Percentiles rank a stretch among this genome's conserved stretches.
phyloP scores from a whole-genome alignment of 2,888 invertebrate species.

The Lasioglossum villosulum region DNA sequence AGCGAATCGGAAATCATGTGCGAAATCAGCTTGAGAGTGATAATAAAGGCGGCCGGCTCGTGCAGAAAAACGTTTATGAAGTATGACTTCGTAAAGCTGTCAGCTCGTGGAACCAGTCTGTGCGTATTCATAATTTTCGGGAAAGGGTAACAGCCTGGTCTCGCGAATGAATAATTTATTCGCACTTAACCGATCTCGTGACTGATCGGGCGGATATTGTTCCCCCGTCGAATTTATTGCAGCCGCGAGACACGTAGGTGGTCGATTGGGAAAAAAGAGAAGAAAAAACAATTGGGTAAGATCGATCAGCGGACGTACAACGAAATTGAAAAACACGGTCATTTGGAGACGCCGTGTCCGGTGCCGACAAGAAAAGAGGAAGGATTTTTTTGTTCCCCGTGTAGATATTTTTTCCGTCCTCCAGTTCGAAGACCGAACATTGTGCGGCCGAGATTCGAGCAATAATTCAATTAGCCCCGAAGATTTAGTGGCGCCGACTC shows the following conservation, averaged over 20 bases:
- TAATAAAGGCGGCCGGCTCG: slow-evolving; percentile 6
- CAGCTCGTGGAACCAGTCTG: slow-evolving; percentile 40
- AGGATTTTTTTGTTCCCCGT: background rate
- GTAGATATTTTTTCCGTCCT: slow-evolving; percentile 3
- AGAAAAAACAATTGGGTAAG: too few relatives aligned
- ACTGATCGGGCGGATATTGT: slow-evolving; percentile 6
- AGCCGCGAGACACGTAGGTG: background rate
- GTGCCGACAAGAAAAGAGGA: slow-evolving; percentile 33
- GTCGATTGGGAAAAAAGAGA: background rate
- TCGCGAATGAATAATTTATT: slow-evolving; percentile 10
- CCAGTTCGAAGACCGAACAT: slow-evolving; percentile 54
- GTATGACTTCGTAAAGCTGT: slow-evolving; percentile 39
- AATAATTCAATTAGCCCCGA: slow-evolving; percentile 82
- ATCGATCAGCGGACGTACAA: background rate
- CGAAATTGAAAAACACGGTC: slow-evolving; percentile 40
- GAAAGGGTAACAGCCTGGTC: slow-evolving; percentile 38
- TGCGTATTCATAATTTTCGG: slow-evolving; percentile 27
- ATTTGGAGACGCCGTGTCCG: slow-evolving; percentile 34
- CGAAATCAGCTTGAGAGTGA: slow-evolving; percentile 6
- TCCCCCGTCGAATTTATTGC: background rate
- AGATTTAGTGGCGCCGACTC: slow-evolving; percentile 80
- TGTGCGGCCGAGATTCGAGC: slow-evolving; percentile 75
- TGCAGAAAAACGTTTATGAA: slow-evolving; percentile 13
- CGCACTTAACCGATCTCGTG: background rate
- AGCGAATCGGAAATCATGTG: slow-evolving; percentile 13